Base-by-base conservation (phyloP, 2,797 vertebrate genomes). In the Sebastes umbrosus region DNA sequence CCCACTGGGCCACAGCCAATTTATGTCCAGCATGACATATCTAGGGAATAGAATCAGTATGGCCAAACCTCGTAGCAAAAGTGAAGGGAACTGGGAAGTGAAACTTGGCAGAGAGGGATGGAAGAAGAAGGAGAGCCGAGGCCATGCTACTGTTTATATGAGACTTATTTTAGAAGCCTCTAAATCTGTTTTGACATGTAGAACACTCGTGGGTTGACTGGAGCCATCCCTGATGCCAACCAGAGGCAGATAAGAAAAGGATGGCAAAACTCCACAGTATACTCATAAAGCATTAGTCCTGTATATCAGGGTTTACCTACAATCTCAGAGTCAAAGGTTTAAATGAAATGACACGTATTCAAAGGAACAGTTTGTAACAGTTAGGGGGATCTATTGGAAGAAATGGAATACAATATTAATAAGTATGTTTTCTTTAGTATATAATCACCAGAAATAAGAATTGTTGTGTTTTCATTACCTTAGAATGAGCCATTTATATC, bases 111-210 rank as follows among this genome's bases (percentile, higher is more conserved):
- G 31, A 50, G 36, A 43, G 22, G 29, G 75, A 67, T 32, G 25
- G 74, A 55, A 31, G 65, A 34, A 46, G 22, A 59, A 52, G 65
- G 8, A 65, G 74, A 86, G 66, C 62, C 69, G 59, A 58, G 68
- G 78, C 73, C 46, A 52, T 36, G 67, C 63, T 59, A 46, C 83
- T 75, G 76, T 85, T 90, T 86, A 86, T 77, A 58, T 34, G 50
- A 86, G 71, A 77, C 52, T 84, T 84, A 79, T 87, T 89, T 83
- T 81, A 69, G 85, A 72, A 82, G 55, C 82, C 39, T 77, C 80
- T 90, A 87, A 91, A 90, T 90, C 80, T 82, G 84, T 87, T 77
- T 77, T 89, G 90, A 92, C 88, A 90, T 83, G 84, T 81, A 67
- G 80, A 85, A 82, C 77, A 83, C 79, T 79, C 34, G 60, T 84